Base-by-base conservation (phyloP, 1,140 invertebrate genomes). In the Sesamia nonagrioides region DNA sequence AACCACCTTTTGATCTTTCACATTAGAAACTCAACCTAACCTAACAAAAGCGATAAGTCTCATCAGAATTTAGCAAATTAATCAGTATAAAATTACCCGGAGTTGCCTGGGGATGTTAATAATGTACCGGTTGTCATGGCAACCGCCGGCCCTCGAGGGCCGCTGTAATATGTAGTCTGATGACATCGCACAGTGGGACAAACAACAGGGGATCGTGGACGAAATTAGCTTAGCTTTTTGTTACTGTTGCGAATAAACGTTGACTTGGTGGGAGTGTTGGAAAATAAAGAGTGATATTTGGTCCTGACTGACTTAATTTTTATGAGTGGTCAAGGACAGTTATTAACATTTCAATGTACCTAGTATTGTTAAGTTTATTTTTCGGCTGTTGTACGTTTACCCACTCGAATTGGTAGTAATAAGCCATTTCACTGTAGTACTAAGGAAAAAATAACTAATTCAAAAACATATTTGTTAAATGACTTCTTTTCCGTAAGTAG, bases 81-180 rank as follows among this genome's bases (percentile, higher is more conserved):
- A 74, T 74, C 71, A 74, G 52, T 56, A 74, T 74, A 74, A 74
- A 74, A 74, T 58, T 21, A 58, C 37, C 33, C 54, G 8, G 18
- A 11, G 54, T 60, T 42, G 50, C 17, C 54, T 13, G 18, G 71
- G 71, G 54, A 18, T 37, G 52, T 74, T 45, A 74, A 74, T 74
- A 58, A 74, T 74, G 71, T 58, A 82, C 68, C 50, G 37, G 80
- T 82, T 75, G 52, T 72, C 21, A 78, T 82, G 63, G 72, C 77
- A 75, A 82, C 79, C 54, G 74, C 54, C 75, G 52, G 76, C 52
- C 63, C 54, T 77, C 69, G 27, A 60, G 71, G 71, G 37, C n/a
- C 52, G 37, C n/a, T 40, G 69, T 68, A 27, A 68, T 68, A 68
- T 50, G 63, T 68, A 68, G 18, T 27, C 71, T 60, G 52, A 60